Conservation (phyloP, 2,888 invertebrate genomes). For the Campaea margaritaria region DNA sequence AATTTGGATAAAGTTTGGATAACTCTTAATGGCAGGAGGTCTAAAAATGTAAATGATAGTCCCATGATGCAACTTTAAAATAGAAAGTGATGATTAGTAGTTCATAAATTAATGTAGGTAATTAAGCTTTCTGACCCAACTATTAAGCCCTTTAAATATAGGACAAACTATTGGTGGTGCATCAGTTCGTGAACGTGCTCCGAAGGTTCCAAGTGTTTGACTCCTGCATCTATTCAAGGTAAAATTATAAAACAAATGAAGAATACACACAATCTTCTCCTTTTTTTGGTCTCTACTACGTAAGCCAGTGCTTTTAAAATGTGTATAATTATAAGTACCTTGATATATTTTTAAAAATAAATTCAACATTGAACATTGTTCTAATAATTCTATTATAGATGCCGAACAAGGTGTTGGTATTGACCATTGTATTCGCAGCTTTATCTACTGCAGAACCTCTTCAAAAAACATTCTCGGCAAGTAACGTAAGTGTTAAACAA, state of each 20-base stretch:
- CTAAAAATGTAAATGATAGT: too few relatives aligned
- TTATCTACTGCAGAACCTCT: slow-evolving; percentile 13
- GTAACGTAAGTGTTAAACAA: slow-evolving; percentile 7
- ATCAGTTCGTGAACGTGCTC: slow-evolving; percentile 7
- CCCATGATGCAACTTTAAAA: background rate
- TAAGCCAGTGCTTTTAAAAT: too few relatives aligned
- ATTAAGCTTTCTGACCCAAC: too few relatives aligned
- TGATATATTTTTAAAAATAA: too few relatives aligned
- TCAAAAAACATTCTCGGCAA: slow-evolving; percentile 6
- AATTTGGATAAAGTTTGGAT: too few relatives aligned
- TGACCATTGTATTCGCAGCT: slow-evolving; percentile 7
- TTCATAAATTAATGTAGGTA: background rate
- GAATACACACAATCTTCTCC: too few relatives aligned
- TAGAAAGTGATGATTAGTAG: slow-evolving; percentile 4
- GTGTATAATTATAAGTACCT: too few relatives aligned
- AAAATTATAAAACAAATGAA: background rate
- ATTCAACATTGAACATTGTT: too few relatives aligned
- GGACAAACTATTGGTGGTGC: background rate
- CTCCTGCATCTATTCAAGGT: slow-evolving; percentile 7
- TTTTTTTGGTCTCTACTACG: too few relatives aligned
- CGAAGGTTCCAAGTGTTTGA: too few relatives aligned
- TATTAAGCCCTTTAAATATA: slow-evolving; percentile 18
- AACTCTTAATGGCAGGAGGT: too few relatives aligned
- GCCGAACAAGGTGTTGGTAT: slow-evolving; percentile 12
- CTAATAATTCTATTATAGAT: slow-evolving; percentile 9